Conservation (phyloP, 2,797 vertebrate genomes). For the Delichon dasypus region DNA sequence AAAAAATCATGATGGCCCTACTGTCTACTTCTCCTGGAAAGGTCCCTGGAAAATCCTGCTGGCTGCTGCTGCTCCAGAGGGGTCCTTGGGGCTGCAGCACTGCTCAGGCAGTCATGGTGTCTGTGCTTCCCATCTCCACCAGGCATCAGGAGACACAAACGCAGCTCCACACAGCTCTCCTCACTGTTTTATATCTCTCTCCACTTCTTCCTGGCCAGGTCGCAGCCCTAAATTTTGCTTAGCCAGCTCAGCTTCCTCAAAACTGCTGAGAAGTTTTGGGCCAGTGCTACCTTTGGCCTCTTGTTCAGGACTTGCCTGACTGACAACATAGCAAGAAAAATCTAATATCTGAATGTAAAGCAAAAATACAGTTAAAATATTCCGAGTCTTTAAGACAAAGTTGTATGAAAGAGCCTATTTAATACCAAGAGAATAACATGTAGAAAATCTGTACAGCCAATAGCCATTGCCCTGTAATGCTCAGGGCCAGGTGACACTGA, state of each 20-base stretch:
- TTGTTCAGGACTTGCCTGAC: not conserved
- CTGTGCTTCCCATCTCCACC: not conserved
- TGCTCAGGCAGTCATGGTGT: not conserved
- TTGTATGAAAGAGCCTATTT: not conserved
- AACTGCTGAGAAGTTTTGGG: not conserved
- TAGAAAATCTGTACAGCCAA: not conserved
- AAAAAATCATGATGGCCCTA: not conserved
- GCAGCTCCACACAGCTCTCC: not conserved
- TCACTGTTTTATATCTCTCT: not conserved
- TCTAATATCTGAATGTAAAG: not conserved
- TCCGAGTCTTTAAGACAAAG: not conserved
- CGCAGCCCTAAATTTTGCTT: not conserved
- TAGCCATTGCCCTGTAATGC: not conserved
- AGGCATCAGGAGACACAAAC: not conserved
- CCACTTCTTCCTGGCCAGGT: not conserved
- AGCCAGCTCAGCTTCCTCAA: not conserved
- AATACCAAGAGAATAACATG: not conserved
- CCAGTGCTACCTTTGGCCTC: fast-evolving
- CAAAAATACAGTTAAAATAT: not conserved
- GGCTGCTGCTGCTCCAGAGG: not conserved
- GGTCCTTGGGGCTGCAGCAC: not conserved
- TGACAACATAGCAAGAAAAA: not conserved
- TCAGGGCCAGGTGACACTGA: not conserved
- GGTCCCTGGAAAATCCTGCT: not conserved
- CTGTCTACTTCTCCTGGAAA: not conserved